Base-by-base conservation (phyloP, 2,888 invertebrate species). In the Gastracanthus pulcherrimus region DNA sequence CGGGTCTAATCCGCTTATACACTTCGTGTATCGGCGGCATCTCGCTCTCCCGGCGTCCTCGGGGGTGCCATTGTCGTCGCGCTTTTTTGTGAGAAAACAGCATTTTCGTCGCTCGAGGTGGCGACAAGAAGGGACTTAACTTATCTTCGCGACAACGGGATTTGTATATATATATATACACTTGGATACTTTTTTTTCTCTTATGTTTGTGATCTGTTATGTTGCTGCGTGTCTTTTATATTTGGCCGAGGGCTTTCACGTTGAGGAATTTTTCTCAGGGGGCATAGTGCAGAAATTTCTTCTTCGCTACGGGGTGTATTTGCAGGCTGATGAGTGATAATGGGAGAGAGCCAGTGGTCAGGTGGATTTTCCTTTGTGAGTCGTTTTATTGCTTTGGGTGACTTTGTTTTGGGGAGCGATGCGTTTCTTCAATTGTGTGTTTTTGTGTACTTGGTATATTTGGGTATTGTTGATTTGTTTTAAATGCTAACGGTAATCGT, bases 21-120 rank as follows among this genome's bases (percentile, higher is more conserved):
- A 67, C 64, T 51, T 78, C 55, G 19, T 31, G 16, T 71, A 71
- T 48, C 62, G 3, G 38, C 19, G 55, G 66, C 29, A 78, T 72
- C 71, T 60, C n/a, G n/a, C n/a, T n/a, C n/a, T n/a, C n/a, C 64
- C 3, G 2, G 38, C 36, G 38, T 23, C 38, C 26, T 19, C 19
- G 70, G 74, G 78, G 86, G 87, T 85, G 87, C 82, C 86, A 90
- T 91, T 91, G 91, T 91, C 87, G 85, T 82, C 86, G 74, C 67
- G 83, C 86, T 45, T 87, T 89, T 90, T 91, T 90, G 91, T 90
- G 90, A 90, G 91, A 90, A 91, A 91, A 91, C 91, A 91, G 88
- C 89, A 90, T 90, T 91, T 90, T 90, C 88, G 90, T 89, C 91
- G 91, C 91, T 91, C 90, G 90, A 91, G 91, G 91, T 91, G 91